A percentile compares a stretch with the other conserved stretches of the same genome.
Evolutionary conservation across 2,888 invertebrate species (phyloP).

Genomic region (Caradrina kadenii): DNA sequence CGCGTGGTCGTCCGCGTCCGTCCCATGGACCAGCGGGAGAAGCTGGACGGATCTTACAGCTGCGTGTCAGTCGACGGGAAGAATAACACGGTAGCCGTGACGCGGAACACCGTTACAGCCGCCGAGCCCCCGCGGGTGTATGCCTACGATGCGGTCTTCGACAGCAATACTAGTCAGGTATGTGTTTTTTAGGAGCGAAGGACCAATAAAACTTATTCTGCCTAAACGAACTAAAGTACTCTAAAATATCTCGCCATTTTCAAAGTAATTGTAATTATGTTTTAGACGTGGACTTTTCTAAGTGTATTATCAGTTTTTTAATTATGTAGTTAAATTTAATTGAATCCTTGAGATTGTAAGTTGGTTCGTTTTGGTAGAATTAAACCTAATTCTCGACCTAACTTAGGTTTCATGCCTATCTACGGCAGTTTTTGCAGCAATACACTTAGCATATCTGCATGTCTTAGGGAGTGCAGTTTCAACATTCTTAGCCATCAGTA

Average conservation of each 20-base stretch:
- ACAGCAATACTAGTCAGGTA: slow-evolving; percentile 95
- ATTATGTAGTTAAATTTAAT: no score
- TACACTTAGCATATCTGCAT: no score
- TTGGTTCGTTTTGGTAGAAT: no score
- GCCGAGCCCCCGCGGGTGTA: slow-evolving; percentile 96
- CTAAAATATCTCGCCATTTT: no score
- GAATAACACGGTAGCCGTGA: slow-evolving; percentile 94
- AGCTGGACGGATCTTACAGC: slow-evolving; percentile 92
- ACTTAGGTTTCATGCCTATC: not conserved
- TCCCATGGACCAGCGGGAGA: slow-evolving; percentile 97
- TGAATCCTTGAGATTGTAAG: no score
- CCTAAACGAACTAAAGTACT: no score
- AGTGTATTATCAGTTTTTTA: no score
- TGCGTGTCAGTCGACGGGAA: slow-evolving; percentile 94
- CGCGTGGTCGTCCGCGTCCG: slow-evolving; percentile 98
- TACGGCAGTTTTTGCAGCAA: not conserved
- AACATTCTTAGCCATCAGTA: no score
- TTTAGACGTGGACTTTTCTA: no score
- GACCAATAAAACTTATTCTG: not conserved
- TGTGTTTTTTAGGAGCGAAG: slow-evolving; percentile 24
- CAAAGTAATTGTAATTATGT: no score
- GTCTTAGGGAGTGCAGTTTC: no score
- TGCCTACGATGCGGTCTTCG: slow-evolving; percentile 98
- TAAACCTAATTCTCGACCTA: not conserved
- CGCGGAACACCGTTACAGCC: slow-evolving; percentile 93